Conservation (phyloP, 1,140 invertebrate genomes). For the Brachionus angularis region DNA sequence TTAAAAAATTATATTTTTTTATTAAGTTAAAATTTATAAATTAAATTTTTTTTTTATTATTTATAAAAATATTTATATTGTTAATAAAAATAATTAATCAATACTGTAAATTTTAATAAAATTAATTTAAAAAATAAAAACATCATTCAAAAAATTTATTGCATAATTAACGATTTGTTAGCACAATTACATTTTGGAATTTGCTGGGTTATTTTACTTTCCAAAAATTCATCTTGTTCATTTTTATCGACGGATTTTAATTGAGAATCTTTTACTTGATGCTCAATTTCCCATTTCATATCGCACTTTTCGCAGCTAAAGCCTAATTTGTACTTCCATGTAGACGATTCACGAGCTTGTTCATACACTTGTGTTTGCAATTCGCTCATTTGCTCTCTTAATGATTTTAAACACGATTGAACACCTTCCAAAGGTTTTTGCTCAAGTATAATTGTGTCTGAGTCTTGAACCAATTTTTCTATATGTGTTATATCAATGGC, state of each 20-base stretch:
- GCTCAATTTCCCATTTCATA: slow-evolving; percentile 43
- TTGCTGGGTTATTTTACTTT: slow-evolving; percentile 16
- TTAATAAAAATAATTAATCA: no score
- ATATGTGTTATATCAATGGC: slow-evolving; percentile 43
- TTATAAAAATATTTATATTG: no score
- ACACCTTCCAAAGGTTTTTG: slow-evolving; percentile 34
- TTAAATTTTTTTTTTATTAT: no score
- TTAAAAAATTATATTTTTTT: no score
- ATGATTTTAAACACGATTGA: slow-evolving; percentile 32
- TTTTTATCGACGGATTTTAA: background rate
- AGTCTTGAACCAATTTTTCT: slow-evolving; percentile 43
- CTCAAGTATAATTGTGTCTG: slow-evolving; percentile 31
- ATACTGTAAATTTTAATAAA: no score
- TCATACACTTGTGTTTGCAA: slow-evolving; percentile 43
- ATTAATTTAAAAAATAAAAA: no score
- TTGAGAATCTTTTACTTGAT: slow-evolving; percentile 34
- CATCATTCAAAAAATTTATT: no score
- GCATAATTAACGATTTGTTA: no score
- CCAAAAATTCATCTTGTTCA: slow-evolving; percentile 37
- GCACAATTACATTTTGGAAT: slow-evolving; percentile 42
- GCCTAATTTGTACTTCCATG: slow-evolving; percentile 36
- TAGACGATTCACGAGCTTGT: slow-evolving; percentile 24
- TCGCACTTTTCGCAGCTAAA: slow-evolving; percentile 43
- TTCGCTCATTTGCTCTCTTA: slow-evolving; percentile 42
- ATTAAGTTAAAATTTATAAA: no score